These are phyloP conservation scores for Myiotriccus ornatus DNA, from an alignment of 2,797 vertebrate genomes.

Conservation along the genomic window DNA sequence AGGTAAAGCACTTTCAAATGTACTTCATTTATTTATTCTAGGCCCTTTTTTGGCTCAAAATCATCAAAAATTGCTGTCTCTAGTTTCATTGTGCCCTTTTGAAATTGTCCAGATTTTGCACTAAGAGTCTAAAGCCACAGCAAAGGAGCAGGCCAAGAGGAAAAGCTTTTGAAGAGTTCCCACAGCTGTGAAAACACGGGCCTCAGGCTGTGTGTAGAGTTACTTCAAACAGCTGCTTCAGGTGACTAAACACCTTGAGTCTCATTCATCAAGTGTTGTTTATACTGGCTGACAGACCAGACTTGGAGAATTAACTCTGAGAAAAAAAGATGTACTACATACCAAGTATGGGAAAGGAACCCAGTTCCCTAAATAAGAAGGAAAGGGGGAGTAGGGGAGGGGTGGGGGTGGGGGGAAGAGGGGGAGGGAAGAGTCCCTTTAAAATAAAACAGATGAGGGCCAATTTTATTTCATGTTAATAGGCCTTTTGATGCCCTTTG, in stretches of 20 bases:
- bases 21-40: slow-evolving; percentile 87
- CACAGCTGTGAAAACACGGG: slow-evolving; percentile 91
- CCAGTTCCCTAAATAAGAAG: slow-evolving; percentile 54
- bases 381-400: background rate
- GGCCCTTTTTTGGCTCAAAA: slow-evolving; percentile 82
- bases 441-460: slow-evolving; percentile 58
- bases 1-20: slow-evolving; percentile 82
- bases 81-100: slow-evolving; percentile 82
- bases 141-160: slow-evolving; percentile 79
- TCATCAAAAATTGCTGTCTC: slow-evolving; percentile 84
- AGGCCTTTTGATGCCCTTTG: slow-evolving; percentile 21
- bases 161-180: slow-evolving; percentile 84
- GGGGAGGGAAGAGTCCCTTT: slow-evolving; percentile 25
- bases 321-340: slow-evolving; percentile 83
- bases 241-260: slow-evolving; percentile 95
- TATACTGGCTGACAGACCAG: slow-evolving; percentile 86
- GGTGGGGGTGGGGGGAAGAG: rapidly evolving
- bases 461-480: slow-evolving; percentile 67
- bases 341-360: slow-evolving; percentile 80
- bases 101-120: slow-evolving; percentile 82
- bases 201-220: slow-evolving; percentile 80
- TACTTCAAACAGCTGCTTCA: slow-evolving; percentile 89
- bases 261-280: slow-evolving; percentile 93
- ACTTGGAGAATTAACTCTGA: slow-evolving; percentile 85
- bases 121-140: slow-evolving; percentile 82